Evolutionary conservation across 2,113 vertebrate species (phyloP), one percentile per base, ranked within the genome.

Genomic region (Pholis gunnellus): DNA sequence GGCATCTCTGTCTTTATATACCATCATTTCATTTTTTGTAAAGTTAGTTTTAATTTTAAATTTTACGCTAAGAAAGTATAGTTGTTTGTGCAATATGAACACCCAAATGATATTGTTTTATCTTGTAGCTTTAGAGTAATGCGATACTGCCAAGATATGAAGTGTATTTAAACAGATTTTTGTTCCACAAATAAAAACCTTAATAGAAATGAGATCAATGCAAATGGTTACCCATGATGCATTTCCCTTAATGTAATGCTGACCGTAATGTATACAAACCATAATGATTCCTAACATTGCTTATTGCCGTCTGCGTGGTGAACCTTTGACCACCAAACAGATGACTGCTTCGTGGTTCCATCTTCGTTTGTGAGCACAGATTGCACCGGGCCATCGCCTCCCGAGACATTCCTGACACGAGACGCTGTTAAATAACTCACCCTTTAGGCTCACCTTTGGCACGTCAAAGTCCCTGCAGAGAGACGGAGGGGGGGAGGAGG

Each of bases 401-500:
- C 22, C 0, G 13, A 79, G 70, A 75, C 75, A 83, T 72, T 78
- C 75, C 69, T 78, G 54, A 79, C 83, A 87, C 42, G 56, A 84
- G 89, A 92, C 87, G 34, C 92, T 83, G 96, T 97, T 98, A 96
- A 98, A 99, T 98, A 96, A 94, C 97, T 98, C 88, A 98, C 86
- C 96, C 95, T 97, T 98, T 98, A 99, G 93, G 93, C 93, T 94
- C 94, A 98, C 95, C 97, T 97, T 97, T 96, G 96, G 83, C 88
- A 95, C 91, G 92, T 94, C 96, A 97, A 97, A 97, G 97, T 97
- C 93, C 96, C 93, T 31, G 48, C 77, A 46, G 40, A 46, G 44
- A 3, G 38, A n/a, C 6, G 13, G 46, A 25, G 46, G 82, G 80
- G 66, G 79, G 70, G 87, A 70, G 52, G 42, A 81, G 82, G 57